Conservation (phyloP, 2,888 invertebrate species). For the Chrysolina haemoptera region DNA sequence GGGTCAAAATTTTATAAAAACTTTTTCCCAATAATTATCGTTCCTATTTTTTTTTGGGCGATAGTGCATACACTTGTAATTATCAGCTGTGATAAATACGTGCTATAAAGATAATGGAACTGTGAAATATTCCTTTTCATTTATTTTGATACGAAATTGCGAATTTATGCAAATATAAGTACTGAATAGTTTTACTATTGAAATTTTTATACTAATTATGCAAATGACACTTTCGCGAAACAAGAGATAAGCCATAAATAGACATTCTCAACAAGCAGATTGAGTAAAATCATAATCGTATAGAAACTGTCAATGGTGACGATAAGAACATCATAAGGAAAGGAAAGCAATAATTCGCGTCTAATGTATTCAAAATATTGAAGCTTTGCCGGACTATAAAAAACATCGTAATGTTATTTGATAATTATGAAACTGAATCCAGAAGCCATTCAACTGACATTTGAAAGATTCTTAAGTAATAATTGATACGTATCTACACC, state of each 20-base stretch:
- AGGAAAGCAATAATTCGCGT: not conserved
- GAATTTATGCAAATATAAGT: conserved; percentile 50
- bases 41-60: not conserved
- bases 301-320: not conserved
- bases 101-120: conserved; percentile 44
- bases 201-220: conserved; percentile 42
- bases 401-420: too few relatives aligned
- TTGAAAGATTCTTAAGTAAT: too few relatives aligned
- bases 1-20: not conserved
- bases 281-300: not conserved
- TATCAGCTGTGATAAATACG: conserved; percentile 35
- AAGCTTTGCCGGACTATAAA: too few relatives aligned
- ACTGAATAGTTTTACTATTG: conserved; percentile 32
- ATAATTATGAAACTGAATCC: too few relatives aligned
- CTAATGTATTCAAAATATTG: too few relatives aligned
- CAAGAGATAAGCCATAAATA: conserved; percentile 35
- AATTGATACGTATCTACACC: too few relatives aligned
- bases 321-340: not conserved
- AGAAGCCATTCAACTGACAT: too few relatives aligned
- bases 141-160: conserved; percentile 45
- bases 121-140: conserved; percentile 49
- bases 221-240: conserved; percentile 40
- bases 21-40: not conserved
- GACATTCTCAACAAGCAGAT: conserved; percentile 25
- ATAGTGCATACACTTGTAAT: conserved; percentile 28